Evolutionary conservation across 1,140 invertebrate genomes (phyloP), one percentile per base, ranked within the genome.

Genomic region (Microplitis demolitor): DNA sequence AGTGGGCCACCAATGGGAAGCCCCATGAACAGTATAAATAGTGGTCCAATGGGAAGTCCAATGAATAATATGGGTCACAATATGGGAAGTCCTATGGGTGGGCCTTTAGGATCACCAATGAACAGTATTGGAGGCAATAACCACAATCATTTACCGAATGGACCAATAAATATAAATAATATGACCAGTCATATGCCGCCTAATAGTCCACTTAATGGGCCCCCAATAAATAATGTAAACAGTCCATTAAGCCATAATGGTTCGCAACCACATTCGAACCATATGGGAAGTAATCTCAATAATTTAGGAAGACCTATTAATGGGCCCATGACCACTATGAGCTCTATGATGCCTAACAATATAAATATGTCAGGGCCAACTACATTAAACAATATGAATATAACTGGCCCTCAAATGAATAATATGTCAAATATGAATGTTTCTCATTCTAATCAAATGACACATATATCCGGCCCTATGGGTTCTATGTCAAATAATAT

Each of bases 1-100:
- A 90, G 90, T 69, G 91, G 90, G 35, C 90, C 90, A 34, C 89
- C 91, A 31, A 93, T 93, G 88, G 91, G 91, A 37, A 93, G 92
- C 81, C 92, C 92, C 2, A 91, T 93, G 88, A 93, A 85, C 73
- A 88, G 87, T 75, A 91, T 91, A 88, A 89, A 89, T 72, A 91
- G 90, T 68, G 90, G 90, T 63, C 90, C 91, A 3, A 92, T 92
- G 89, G 90, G 91, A 4, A 88, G 85, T 78, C 87, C 87, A 2
- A 88, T 88, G 82, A 88, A 87, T 71, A 87, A 85, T 53, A 86
- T 88, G 83, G 85, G 83, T 0, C 86, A 87, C 35, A 86, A 79
- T 75, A 83, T 88, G 80, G 87, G 86, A 13, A 87, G 87, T 70
- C 85, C 87, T 16, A 87, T 87, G 85, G 84, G 86, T 67, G 86